These are phyloP conservation scores for Orchesellides sinensis DNA, from an alignment of 2,888 invertebrate genomes.

Conservation along the genomic window DNA sequence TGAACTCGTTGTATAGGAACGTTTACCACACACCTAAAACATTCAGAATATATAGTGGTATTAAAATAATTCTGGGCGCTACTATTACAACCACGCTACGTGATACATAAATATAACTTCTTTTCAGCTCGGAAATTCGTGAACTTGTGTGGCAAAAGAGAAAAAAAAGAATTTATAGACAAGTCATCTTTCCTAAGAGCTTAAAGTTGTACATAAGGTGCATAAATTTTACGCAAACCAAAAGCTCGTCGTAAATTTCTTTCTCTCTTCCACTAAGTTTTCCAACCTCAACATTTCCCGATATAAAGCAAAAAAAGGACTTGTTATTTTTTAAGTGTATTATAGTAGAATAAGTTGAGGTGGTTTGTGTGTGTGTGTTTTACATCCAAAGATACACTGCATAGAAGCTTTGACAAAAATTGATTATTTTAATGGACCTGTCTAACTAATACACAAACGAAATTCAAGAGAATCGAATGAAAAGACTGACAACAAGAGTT, in stretches of 20 bases:
- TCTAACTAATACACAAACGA: constrained; percentile 54
- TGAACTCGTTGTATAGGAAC: neutral
- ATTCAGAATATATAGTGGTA: no score
- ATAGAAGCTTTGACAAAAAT: constrained; percentile 73
- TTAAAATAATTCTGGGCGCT: no score
- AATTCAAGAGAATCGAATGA: constrained; percentile 45
- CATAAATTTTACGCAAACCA: constrained; percentile 48
- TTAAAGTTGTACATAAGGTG: constrained; percentile 55
- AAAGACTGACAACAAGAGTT: constrained; percentile 50
- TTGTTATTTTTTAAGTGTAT: constrained; percentile 19
- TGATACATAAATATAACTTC: neutral
- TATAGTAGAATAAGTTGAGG: no score
- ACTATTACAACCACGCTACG: no score
- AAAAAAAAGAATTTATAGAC: constrained; percentile 48
- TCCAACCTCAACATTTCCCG: constrained; percentile 33
- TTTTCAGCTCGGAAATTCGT: neutral
- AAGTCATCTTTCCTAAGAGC: constrained; percentile 51
- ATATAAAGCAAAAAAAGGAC: constrained; percentile 17
- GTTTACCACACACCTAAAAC: no score
- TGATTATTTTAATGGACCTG: constrained; percentile 70
- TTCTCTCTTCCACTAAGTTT: constrained; percentile 8
- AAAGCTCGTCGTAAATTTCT: constrained; percentile 47
- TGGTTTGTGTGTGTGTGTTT: no score
- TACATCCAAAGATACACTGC: constrained; percentile 72
- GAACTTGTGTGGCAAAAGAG: constrained; percentile 13